Conservation (phyloP, 1,140 invertebrate species). For the Trichonephila inaurata region DNA sequence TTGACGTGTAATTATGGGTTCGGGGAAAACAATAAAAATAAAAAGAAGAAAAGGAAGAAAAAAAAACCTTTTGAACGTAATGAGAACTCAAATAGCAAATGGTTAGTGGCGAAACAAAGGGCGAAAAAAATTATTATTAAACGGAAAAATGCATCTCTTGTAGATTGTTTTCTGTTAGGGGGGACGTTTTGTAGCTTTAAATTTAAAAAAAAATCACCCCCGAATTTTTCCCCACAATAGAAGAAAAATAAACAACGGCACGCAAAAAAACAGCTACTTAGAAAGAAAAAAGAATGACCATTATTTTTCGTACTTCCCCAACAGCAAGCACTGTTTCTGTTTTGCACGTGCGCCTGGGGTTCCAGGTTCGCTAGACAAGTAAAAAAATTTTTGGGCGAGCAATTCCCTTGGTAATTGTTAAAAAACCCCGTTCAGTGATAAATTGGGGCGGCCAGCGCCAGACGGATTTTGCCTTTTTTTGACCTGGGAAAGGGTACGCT, state of each 20-base stretch:
- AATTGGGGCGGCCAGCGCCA: slow-evolving; percentile 68
- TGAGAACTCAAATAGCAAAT: not conserved
- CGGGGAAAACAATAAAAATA: not conserved
- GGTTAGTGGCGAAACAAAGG: not conserved
- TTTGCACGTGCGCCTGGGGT: slow-evolving; percentile 74
- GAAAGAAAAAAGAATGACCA: slow-evolving; percentile 68
- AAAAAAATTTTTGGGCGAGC: slow-evolving; percentile 71
- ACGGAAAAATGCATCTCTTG: slow-evolving; percentile 9
- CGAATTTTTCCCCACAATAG: slow-evolving; percentile 31
- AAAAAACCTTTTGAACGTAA: not conserved
- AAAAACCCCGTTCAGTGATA: slow-evolving; percentile 70
- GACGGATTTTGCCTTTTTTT: slow-evolving; percentile 75
- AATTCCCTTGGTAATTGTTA: slow-evolving; percentile 76
- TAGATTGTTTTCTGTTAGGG: slow-evolving; percentile 9
- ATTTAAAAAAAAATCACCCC: slow-evolving; percentile 14
- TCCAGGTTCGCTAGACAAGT: slow-evolving; percentile 73
- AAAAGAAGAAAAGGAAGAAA: not conserved
- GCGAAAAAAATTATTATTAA: slow-evolving; percentile 24
- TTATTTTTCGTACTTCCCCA: slow-evolving; percentile 72
- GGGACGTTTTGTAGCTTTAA: not conserved
- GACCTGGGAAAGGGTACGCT: slow-evolving; percentile 69
- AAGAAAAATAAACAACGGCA: not conserved
- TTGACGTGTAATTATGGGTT: no score
- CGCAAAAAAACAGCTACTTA: not conserved
- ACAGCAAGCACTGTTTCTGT: slow-evolving; percentile 54